Conservation (phyloP, 2,888 invertebrate species). For the Neria commutata region DNA sequence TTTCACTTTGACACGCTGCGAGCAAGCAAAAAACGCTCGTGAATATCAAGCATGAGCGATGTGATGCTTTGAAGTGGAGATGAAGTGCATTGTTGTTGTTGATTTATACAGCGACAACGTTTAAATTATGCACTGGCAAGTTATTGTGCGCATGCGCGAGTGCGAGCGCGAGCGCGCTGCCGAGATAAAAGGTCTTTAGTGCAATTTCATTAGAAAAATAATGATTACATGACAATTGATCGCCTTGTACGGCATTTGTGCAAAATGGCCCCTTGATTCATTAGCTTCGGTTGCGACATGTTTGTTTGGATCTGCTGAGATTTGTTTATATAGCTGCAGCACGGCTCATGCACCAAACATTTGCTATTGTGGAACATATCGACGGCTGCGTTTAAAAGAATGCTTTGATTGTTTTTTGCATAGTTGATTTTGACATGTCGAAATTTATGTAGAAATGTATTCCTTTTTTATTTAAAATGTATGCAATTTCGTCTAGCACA, state of each 20-base stretch:
- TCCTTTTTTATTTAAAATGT: too few species aligned
- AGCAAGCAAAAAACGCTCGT: not conserved
- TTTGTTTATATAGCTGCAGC: too few species aligned
- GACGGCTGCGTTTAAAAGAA: too few species aligned
- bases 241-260: conserved; percentile 17
- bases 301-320: too few species aligned
- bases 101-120: not conserved
- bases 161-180: not conserved
- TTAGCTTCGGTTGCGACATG: too few species aligned
- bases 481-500: too few species aligned
- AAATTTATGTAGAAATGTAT: too few species aligned
- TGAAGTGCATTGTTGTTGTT: not conserved
- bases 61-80: not conserved
- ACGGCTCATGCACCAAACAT: too few species aligned
- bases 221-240: conserved; percentile 17
- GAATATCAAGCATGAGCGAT: not conserved
- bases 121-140: not conserved
- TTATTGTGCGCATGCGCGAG: not conserved
- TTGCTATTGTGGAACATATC: too few species aligned
- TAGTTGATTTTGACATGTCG: too few species aligned
- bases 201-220: not conserved
- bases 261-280: too few species aligned
- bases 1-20: not conserved
- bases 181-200: not conserved
- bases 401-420: too few species aligned